Evolutionary conservation across 2,113 vertebrate species (phyloP).

Genomic region (Ptyas mucosa): DNA sequence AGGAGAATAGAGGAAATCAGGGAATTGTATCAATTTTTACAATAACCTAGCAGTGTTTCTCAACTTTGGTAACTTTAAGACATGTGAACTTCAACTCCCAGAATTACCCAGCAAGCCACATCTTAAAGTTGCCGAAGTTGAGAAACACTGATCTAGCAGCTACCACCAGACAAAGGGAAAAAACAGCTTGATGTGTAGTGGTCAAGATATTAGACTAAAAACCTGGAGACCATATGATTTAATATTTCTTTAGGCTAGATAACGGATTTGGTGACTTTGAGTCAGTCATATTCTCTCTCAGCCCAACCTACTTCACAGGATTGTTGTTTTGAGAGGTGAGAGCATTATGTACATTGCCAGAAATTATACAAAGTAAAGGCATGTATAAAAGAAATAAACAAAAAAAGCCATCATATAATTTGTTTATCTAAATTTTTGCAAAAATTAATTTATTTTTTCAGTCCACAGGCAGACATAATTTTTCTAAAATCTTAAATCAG

Average conservation of each 20-base stretch:
- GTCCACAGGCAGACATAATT: background rate
- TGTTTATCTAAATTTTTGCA: background rate
- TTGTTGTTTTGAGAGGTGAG: background rate
- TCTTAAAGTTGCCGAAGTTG: background rate
- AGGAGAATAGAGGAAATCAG: background rate
- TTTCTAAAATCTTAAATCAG: background rate
- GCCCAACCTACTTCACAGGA: background rate
- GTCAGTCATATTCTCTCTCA: background rate
- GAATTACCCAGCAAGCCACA: background rate
- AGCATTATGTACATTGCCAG: background rate
- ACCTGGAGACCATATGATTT: background rate
- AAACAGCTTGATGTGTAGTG: background rate
- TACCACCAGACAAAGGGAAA: background rate
- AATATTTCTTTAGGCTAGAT: background rate
- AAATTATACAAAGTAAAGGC: background rate
- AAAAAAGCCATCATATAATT: background rate
- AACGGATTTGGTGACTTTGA: background rate
- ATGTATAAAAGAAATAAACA: background rate
- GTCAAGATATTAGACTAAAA: background rate
- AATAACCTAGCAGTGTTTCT: background rate
- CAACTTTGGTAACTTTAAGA: background rate
- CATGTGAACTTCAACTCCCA: background rate
- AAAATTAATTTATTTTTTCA: background rate
- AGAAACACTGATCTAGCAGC: background rate
- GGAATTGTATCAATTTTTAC: background rate